Evolutionary conservation across 2,113 vertebrate species (phyloP).

Genomic region (Pteronura brasiliensis): DNA sequence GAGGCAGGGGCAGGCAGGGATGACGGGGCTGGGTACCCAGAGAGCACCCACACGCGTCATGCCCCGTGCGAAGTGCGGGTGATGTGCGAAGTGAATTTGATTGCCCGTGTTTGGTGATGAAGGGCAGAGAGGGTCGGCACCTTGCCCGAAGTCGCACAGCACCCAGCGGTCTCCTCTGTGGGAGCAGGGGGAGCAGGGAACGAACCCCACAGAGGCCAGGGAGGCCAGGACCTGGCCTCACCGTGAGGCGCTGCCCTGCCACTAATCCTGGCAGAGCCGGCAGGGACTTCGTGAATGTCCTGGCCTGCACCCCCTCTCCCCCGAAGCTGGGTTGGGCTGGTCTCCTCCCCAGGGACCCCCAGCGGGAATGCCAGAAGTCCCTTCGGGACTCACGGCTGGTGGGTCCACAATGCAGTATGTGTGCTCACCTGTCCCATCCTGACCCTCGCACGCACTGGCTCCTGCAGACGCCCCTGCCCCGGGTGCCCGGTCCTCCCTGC

Average conservation of each 20-base stretch:
- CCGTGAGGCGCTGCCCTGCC: no score
- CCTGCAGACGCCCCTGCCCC: no score
- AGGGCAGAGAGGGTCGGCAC: neutral
- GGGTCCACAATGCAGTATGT: neutral
- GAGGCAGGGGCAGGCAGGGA: no score
- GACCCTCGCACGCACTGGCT: accelerated
- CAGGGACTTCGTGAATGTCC: no score
- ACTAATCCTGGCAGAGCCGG: no score
- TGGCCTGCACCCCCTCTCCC: no score
- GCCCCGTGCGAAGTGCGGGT: neutral
- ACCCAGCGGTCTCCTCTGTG: neutral
- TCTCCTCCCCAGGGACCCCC: neutral
- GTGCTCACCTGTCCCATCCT: neutral
- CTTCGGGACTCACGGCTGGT: neutral
- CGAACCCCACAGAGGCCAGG: no score
- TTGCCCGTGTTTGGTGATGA: neutral
- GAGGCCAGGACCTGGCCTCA: no score
- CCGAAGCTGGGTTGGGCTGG: no score
- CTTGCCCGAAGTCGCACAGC: neutral
- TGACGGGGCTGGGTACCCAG: neutral
- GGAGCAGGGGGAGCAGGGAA: neutral
- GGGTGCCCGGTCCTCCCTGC: neutral
- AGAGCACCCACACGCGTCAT: accelerated
- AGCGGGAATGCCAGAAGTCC: neutral
- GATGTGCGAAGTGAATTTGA: no score